Percentiles rank a stretch among this genome's conserved stretches.
These are phyloP conservation scores for Periphyllus acericola DNA, from an alignment of 2,888 invertebrate genomes.

Conservation along the genomic window DNA sequence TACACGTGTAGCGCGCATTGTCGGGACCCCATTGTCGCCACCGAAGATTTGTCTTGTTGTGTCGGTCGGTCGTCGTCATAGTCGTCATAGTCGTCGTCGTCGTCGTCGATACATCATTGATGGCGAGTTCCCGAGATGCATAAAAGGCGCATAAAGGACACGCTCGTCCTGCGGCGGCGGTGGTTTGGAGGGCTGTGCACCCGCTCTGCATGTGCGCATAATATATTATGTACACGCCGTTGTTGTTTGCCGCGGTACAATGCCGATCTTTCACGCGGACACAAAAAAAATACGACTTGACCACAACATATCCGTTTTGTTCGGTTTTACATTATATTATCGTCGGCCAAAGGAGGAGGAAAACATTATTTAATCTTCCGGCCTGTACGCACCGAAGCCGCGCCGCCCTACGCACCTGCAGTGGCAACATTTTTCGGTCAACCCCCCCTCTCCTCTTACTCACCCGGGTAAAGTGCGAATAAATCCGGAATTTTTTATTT, in stretches of 20 bases:
- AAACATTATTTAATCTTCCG: constrained; percentile 56
- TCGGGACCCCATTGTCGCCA: background rate
- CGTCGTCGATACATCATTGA: constrained; percentile 55
- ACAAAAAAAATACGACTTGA: constrained; percentile 47
- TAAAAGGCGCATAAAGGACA: constrained; percentile 34
- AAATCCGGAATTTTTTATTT: constrained; percentile 5
- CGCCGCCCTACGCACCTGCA: constrained; percentile 32
- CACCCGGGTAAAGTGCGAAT: background rate
- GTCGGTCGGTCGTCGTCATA: background rate
- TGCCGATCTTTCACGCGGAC: constrained; percentile 49
- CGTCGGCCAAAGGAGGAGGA: background rate
- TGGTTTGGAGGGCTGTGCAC: too few species aligned
- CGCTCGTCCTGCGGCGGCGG: background rate
- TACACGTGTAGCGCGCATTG: constrained; percentile 40
- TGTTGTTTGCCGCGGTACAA: constrained; percentile 24
- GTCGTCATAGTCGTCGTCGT: constrained; percentile 22
- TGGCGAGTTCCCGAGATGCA: constrained; percentile 28
- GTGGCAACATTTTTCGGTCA: background rate
- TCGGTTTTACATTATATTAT: constrained; percentile 14
- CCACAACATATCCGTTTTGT: constrained; percentile 54
- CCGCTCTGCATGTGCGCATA: too few species aligned
- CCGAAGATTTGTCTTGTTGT: constrained; percentile 43
- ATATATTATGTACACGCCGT: background rate
- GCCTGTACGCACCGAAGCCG: background rate
- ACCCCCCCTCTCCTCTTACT: background rate